These are phyloP conservation scores for Tonatia bakeri DNA, from an alignment of 2,113 vertebrate species.

Conservation along the genomic window DNA sequence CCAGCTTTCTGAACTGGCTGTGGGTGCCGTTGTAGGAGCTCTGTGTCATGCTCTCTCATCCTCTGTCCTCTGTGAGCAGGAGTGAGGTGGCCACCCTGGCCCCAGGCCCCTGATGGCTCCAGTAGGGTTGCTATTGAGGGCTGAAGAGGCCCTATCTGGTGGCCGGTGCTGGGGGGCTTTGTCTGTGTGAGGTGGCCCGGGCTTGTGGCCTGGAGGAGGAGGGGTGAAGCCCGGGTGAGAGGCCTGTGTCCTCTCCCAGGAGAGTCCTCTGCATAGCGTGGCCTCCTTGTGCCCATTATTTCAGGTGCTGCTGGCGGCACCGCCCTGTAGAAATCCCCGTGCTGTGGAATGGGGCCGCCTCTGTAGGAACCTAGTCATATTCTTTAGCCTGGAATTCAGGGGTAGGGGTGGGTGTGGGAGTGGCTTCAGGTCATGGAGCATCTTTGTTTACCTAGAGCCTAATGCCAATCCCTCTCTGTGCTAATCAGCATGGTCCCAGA, in stretches of 20 bases:
- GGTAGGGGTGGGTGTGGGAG: neutral
- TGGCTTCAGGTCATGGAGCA: neutral
- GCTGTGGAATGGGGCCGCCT: neutral
- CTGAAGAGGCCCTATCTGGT: neutral
- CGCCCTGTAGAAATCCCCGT: neutral
- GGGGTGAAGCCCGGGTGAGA: neutral
- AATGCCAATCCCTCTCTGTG: neutral
- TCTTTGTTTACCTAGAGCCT: neutral
- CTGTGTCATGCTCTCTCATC: neutral
- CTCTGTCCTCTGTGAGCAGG: neutral
- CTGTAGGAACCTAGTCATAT: neutral
- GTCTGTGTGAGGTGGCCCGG: neutral
- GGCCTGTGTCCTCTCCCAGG: neutral
- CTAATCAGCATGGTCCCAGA: neutral
- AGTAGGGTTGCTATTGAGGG: neutral
- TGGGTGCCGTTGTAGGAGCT: neutral
- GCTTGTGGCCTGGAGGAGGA: neutral
- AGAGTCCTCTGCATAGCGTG: neutral
- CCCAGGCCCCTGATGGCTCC: neutral
- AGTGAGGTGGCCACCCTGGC: neutral
- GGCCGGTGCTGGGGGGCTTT: neutral
- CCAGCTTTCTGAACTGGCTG: neutral
- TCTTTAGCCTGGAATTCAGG: neutral
- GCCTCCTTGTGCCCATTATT: neutral
- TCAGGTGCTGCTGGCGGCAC: neutral